Evolutionary conservation across 2,797 vertebrate species (phyloP), one percentile per base, ranked within the genome.

Genomic region (Peromyscus aztecus): DNA sequence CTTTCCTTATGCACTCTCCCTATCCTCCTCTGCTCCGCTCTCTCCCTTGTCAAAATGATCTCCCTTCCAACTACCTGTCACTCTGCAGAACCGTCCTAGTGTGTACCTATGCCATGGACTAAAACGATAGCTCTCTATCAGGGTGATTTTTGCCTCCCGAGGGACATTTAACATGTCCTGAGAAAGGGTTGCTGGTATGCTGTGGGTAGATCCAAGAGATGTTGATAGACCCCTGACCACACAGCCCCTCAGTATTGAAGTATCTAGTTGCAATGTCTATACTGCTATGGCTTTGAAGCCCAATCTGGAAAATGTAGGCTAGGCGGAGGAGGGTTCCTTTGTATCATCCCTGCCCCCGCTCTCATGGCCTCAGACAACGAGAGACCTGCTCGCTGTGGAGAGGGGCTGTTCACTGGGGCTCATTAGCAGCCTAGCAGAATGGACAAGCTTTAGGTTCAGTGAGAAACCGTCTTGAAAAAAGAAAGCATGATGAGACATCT

Each of bases 301-400:
- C 7, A 63, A 27, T 24, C 61, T 61, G 7, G 40, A 11, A 29
- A 5, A 0, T 0, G 5, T 0, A 0, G 31, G 0, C 0, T 14
- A 40, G 40, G 59, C 24, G 1, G 13, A 19, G 1, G 13, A 19
- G 8, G 43, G 6, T 0, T 2, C 12, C 21, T 52, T 52, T 11
- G 24, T 46, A 40, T 34, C 6, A 0, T 3, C 16, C 14, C 37
- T 21, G 52, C 17, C 40, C 24, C 0, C 2, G 0, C 43, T 13
- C 57, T 13, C 5, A 1, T 0, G 6, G 24, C 21, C 61, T 89
- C 69, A 57, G 6, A 17, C 2, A 27, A 17, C 4, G 4, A 55
- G 46, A 61, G 11, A 2, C 1, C 8, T 8, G 69, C 43, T 59
- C 6, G 69, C 43, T 59, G 43, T 67, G 43, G 46, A 21, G 69